Evolutionary conservation across 2,113 vertebrate genomes (phyloP), one percentile per base, ranked within the genome.

Genomic region (Corydoras maculifer): DNA sequence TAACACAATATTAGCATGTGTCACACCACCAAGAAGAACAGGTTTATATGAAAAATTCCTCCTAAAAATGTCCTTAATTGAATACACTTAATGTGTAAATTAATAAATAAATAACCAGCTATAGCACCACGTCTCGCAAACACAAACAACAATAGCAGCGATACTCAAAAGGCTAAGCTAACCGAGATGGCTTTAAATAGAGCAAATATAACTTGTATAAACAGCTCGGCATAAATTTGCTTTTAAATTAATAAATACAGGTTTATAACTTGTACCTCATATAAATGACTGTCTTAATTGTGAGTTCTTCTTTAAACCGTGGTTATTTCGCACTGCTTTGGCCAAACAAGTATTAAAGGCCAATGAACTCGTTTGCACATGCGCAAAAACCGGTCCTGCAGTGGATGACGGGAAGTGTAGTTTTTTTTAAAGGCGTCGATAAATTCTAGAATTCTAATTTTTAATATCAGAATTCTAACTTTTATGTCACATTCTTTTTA

Each of bases 241-340:
- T 53, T 12, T 57, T 3, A 61, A 18, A 32, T 12, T 9, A 32
- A 18, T 10, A 18, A 8, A 1, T 3, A 11, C 11, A 7, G 6
- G 11, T 5, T 0, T 8, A 2, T 3, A 5, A 13, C 3, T 54
- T 9, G 79, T 86, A 88, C 87, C 89, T 88, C 87, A 86, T 87
- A 77, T 82, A 82, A 82, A 78, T 79, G 51, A 72, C 58, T 74
- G 74, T 1, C 18, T 31, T 49, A 74, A 70, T 79, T 78, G 63
- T 32, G 60, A 66, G 62, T 69, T 12, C 71, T 82, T 58, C 69
- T 13, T 73, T 82, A 58, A 49, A 43, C 35, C 35, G 35, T 43
- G 4, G 35, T 43, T 43, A 43, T 43, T 43, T 43, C 4, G 35
- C 35, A 43, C 35, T 5, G 7, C 35, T 43, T 43, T 43, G 35